Evolutionary conservation across 1,140 invertebrate genomes (phyloP), one percentile per base, ranked within the genome.

Genomic region (Chironomus tepperi): DNA sequence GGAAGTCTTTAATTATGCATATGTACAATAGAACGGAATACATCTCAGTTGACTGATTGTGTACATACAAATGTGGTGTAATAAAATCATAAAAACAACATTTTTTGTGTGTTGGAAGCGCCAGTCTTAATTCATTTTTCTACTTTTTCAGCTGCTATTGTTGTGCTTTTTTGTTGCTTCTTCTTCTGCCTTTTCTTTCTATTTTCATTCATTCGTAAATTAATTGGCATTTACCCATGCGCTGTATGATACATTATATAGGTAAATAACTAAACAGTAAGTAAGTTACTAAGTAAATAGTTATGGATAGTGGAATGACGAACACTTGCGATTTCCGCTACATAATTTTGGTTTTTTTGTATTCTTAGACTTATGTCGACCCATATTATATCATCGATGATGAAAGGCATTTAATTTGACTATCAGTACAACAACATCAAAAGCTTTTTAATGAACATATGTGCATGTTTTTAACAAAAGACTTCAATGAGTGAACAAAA

Each of bases 381-480:
- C 47, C 12, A n/a, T 57, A 57, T 57, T 57, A 57, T 57, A 57
- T 57, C 47, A 57, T 57, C 47, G 12, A n/a, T 57, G 47, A 57
- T 57, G 47, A 57, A 57, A 57, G 47, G 10, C 15, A 15, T 47
- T 57, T 57, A 57, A 57, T 57, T 57, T 57, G 47, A 57, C 47
- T 57, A 57, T 47, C 43, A 47, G 24, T 5, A 2, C 15, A 57
- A n/a, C 3, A n/a, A 57, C n/a, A n/a, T 57, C 12, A 57, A 12
- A 12, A 1, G 12, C 12, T n/a, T n/a, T 15, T n/a, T 57, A 57
- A 57, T 47, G 43, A 7, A 47, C 9, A 15, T 15, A 47, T 15
- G 15, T 57, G 47, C 47, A 57, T n/a, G 12, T 57, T 57, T 47
- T n/a, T n/a, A 57, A 57, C 47, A 57, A 57, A 57, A 57, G 47